Evolutionary conservation across 2,797 vertebrate genomes (phyloP).

Genomic region (Eremophila alpestris): DNA sequence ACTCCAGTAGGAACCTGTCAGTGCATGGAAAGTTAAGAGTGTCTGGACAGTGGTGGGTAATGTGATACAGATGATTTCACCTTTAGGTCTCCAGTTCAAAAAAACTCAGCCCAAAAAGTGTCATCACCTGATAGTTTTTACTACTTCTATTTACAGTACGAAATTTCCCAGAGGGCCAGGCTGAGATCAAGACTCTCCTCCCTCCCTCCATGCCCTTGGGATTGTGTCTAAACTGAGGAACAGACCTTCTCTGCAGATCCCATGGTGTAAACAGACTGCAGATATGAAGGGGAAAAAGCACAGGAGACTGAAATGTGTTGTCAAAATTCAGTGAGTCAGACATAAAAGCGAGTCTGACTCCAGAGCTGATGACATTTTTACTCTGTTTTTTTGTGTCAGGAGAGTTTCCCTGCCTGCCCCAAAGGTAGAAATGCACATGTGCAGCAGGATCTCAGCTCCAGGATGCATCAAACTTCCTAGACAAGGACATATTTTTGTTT

Average conservation of each 20-base stretch:
- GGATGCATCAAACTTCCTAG: neutral
- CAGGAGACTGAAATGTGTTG: neutral
- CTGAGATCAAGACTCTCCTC: neutral
- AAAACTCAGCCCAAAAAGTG: constrained; percentile 52
- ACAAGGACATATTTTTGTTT: neutral
- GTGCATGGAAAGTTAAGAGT: neutral
- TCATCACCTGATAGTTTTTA: constrained; percentile 65
- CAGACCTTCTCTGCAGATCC: neutral
- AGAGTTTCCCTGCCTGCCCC: neutral
- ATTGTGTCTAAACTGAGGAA: neutral
- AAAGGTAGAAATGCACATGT: neutral
- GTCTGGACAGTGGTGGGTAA: constrained; percentile 39
- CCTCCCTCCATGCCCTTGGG: neutral
- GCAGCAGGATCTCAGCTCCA: neutral
- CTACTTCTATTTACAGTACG: constrained; percentile 40
- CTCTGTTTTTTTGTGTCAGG: neutral
- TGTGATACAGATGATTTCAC: constrained; percentile 60
- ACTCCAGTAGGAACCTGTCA: constrained; percentile 27
- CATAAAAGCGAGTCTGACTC: neutral
- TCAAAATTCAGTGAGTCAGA: neutral
- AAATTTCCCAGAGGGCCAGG: constrained; percentile 17
- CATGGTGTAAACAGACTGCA: neutral
- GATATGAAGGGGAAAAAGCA: neutral
- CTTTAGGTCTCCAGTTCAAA: constrained; percentile 62
- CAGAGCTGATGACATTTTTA: neutral